phyloP scores from a whole-genome alignment of 2,888 invertebrate genomes.

The Conus canariensis region DNA sequence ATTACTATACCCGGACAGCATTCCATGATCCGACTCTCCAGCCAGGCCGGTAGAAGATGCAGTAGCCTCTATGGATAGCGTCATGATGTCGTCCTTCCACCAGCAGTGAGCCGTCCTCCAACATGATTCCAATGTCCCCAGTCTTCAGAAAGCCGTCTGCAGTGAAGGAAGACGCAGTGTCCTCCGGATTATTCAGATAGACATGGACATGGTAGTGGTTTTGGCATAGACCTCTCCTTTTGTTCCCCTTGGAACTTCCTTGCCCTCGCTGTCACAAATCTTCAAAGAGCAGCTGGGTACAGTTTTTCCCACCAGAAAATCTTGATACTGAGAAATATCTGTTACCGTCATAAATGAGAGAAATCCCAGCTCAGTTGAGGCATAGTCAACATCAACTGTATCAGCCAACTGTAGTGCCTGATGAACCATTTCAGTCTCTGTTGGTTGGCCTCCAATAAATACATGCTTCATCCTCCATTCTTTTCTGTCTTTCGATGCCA shows the following conservation, averaged over 20 bases:
- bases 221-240: slow-evolving; percentile 29
- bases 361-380: not conserved
- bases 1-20: slow-evolving; percentile 14
- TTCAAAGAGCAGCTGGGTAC: not conserved
- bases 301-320: slow-evolving; percentile 1
- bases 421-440: not conserved
- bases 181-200: slow-evolving; percentile 31
- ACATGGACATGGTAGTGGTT: not conserved
- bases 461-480: not conserved
- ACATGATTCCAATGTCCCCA: slow-evolving; percentile 30
- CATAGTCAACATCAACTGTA: not conserved
- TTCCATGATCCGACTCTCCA: slow-evolving; percentile 32
- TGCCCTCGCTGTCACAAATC: not conserved
- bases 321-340: not conserved
- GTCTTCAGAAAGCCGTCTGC: slow-evolving; percentile 35
- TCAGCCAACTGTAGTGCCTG: slow-evolving; percentile 1
- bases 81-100: slow-evolving; percentile 29
- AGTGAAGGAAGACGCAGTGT: slow-evolving; percentile 24
- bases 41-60: slow-evolving; percentile 35
- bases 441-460: not conserved
- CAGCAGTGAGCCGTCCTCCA: slow-evolving; percentile 22
- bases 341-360: not conserved
- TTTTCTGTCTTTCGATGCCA: not conserved
- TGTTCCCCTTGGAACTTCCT: slow-evolving; percentile 11
- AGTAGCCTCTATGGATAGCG: slow-evolving; percentile 31